Evolutionary conservation across 2,113 vertebrate species (phyloP).

Genomic region (Pitta sordida): DNA sequence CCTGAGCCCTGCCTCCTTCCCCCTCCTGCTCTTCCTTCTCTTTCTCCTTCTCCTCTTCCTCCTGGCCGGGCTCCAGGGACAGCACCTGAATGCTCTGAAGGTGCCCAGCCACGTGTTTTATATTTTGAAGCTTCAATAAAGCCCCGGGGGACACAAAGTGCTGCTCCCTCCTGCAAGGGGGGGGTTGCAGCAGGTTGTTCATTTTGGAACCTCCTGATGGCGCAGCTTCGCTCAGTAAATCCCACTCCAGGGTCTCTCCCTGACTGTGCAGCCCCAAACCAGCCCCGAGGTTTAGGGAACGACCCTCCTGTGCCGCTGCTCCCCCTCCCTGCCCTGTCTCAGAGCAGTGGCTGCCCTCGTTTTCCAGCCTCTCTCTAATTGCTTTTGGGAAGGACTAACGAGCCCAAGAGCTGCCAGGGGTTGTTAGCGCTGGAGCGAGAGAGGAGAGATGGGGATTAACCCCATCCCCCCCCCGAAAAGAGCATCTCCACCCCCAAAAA

Average conservation of each 20-base stretch:
- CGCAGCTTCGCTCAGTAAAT: accelerated
- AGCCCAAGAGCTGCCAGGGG: constrained; percentile 53
- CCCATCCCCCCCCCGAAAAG: background rate
- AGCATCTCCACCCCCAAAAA: background rate
- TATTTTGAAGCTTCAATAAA: constrained; percentile 14
- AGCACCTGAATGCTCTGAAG: accelerated
- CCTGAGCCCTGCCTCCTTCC: constrained; percentile 49
- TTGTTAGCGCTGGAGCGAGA: constrained; percentile 40
- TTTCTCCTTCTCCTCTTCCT: background rate
- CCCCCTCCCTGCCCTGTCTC: background rate
- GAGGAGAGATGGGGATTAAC: constrained; percentile 25
- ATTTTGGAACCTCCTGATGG: background rate
- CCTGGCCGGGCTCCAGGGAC: background rate
- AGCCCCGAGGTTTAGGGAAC: background rate
- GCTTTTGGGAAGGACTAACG: constrained; percentile 25
- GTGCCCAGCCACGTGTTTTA: background rate
- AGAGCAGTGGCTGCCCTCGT: background rate
- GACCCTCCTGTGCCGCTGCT: background rate
- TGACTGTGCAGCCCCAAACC: background rate
- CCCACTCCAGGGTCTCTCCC: accelerated
- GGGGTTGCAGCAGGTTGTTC: accelerated
- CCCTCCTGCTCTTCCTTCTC: background rate
- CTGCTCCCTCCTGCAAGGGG: background rate
- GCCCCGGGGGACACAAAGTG: background rate
- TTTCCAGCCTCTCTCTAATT: constrained; percentile 36